phyloP scores from a whole-genome alignment of 2,113 vertebrate genomes.

The Lycocorax pyrrhopterus region DNA sequence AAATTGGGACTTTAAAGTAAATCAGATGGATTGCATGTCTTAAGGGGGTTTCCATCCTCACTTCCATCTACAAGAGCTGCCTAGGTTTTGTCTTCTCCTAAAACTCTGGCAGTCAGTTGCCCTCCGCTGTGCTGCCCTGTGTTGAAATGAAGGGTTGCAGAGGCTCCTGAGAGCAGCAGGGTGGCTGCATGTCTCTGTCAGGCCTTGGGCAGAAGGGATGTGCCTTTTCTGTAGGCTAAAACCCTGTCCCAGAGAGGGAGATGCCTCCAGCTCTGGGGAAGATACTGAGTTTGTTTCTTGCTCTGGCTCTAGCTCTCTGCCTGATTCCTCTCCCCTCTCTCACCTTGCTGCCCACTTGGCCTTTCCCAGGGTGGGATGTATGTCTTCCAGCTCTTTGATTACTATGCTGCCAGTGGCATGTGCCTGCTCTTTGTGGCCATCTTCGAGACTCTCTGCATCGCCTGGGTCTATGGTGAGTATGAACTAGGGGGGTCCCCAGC shows the following conservation, averaged over 20 bases:
- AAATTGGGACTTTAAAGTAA: not conserved
- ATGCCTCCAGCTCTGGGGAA: not conserved
- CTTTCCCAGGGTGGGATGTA: constrained; percentile 94
- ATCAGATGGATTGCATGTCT: not conserved
- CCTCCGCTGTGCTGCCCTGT: not conserved
- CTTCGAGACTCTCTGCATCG: constrained; percentile 91
- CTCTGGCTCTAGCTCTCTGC: not conserved
- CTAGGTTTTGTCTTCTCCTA: not conserved
- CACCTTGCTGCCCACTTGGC: not conserved
- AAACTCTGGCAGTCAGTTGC: not conserved
- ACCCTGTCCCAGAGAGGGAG: not conserved
- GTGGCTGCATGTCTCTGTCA: not conserved
- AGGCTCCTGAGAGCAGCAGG: not conserved
- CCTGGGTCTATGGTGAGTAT: constrained; percentile 93
- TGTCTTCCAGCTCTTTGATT: constrained; percentile 95
- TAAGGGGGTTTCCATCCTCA: not conserved
- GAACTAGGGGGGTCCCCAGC: not conserved
- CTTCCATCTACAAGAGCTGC: not conserved
- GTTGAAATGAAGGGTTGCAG: not conserved
- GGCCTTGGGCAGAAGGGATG: not conserved
- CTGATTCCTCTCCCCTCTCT: not conserved
- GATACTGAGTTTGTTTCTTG: not conserved
- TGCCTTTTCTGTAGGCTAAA: not conserved
- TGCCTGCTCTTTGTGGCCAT: constrained; percentile 93
- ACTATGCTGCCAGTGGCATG: constrained; percentile 97